Evolutionary conservation across 2,888 invertebrate genomes (phyloP).

Genomic region (Drosophila falleni): DNA sequence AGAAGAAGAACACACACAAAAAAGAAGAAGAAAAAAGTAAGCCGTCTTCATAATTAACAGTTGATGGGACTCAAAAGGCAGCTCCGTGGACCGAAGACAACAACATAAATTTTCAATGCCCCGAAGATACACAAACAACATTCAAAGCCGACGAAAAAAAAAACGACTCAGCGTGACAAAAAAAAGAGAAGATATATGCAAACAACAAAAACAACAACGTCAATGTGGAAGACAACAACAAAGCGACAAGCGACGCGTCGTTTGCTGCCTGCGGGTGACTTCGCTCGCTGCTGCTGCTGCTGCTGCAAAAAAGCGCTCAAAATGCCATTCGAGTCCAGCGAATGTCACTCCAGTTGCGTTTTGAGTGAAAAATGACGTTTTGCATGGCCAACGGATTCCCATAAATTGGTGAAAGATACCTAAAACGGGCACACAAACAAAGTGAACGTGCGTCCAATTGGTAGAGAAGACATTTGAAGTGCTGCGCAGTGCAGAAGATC

Average conservation of each 20-base stretch:
- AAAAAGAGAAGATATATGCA: conserved; percentile 37
- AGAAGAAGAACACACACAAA: not conserved
- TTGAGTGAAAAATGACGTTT: conserved; percentile 75
- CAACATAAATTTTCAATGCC: conserved; percentile 53
- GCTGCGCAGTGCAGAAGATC: conserved; percentile 27
- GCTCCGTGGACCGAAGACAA: conserved; percentile 34
- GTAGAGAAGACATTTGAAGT: conserved; percentile 45
- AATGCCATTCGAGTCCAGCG: conserved; percentile 63
- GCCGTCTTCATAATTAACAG: conserved; percentile 66
- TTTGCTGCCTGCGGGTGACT: conserved; percentile 16
- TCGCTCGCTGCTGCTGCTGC: not conserved
- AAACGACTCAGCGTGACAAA: conserved; percentile 32
- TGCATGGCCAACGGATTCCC: conserved; percentile 75
- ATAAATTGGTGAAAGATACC: conserved; percentile 82
- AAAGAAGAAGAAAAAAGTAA: conserved; percentile 21
- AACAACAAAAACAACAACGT: conserved; percentile 29
- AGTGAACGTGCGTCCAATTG: conserved; percentile 66
- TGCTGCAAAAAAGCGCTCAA: conserved; percentile 57
- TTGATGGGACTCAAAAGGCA: conserved; percentile 53
- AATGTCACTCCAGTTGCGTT: conserved; percentile 77
- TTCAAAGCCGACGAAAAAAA: conserved; percentile 26
- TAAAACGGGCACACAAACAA: conserved; percentile 66
- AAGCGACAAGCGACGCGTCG: conserved; percentile 5
- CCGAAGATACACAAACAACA: conserved; percentile 36
- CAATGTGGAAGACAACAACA: conserved; percentile 35